Evolutionary conservation across 2,113 vertebrate genomes (phyloP), one percentile per base, ranked within the genome.

Genomic region (Aspiorhynchus laticeps): DNA sequence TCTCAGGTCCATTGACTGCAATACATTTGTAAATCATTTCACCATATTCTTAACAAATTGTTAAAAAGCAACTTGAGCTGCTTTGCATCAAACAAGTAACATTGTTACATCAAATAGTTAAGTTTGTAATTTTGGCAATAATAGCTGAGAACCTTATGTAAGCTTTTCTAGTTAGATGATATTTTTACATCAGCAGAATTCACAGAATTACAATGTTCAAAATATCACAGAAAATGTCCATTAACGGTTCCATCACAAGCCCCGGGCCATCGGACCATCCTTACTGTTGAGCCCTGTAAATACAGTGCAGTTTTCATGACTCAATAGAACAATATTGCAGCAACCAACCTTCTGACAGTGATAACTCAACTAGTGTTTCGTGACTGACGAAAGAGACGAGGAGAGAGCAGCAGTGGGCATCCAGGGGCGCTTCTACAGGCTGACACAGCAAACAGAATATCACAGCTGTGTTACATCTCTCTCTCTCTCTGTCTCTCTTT

Each of bases 371-470:
- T 56, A 36, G 78, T 63, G 56, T 77, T 48, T 77, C n/a, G 51
- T 17, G 33, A 71, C 33, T 24, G 75, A 53, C 11, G 46, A 28
- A n/a, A 76, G 75, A 76, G n/a, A 51, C 33, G 65, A 15, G 10
- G 33, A 80, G 56, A 65, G 59, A 63, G 33, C 51, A 75, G 73
- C 7, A 53, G 69, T 36, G 77, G 51, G 77, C 48, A 56, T 17
- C 19, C 28, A n/a, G 31, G 51, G 11, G 31, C 21, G 6, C 31
- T 33, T 36, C 10, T 19, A 79, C 5, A 43, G 36, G 43, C 73
- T 75, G 51, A 80, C 77, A 61, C 77, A 24, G 77, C 51, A 59
- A 38, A 80, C 77, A 61, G 19, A 80, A 80, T 80, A 61, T 59
- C 31, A 61, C 76, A 53, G 48, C 77, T 79, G 19, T 53, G 43